Conservation (phyloP, 2,113 vertebrate species). For the Pseudorhombus dupliciocellatus region DNA sequence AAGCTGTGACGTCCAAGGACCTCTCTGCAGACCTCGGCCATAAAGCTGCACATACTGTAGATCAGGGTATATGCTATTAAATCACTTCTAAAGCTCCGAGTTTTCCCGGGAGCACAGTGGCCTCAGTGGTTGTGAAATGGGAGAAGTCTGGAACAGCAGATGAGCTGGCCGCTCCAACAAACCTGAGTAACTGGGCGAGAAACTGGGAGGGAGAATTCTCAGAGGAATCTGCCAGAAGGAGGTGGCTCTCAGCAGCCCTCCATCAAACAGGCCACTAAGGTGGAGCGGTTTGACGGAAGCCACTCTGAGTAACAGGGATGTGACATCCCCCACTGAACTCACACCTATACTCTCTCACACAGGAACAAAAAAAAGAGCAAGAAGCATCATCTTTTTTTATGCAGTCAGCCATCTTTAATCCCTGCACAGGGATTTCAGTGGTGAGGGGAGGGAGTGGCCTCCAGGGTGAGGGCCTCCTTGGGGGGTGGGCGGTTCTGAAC, state of each 20-base stretch:
- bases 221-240: background rate
- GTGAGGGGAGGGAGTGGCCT: constrained; percentile 14
- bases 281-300: background rate
- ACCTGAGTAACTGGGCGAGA: background rate
- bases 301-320: background rate
- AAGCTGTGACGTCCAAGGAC: background rate
- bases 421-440: constrained; percentile 38
- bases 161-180: background rate
- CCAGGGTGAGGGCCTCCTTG: constrained; percentile 37
- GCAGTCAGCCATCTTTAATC: constrained; percentile 63
- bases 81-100: background rate
- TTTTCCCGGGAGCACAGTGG: background rate
- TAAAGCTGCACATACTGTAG: background rate
- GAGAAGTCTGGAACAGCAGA: background rate
- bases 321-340: constrained; percentile 9
- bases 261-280: background rate
- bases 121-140: background rate
- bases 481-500: constrained; percentile 49
- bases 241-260: background rate
- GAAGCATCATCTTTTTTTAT: constrained; percentile 60
- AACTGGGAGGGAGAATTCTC: background rate
- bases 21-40: background rate
- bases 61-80: background rate
- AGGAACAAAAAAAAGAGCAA: constrained; percentile 37
- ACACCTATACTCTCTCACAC: constrained; percentile 17